Base-by-base conservation (phyloP, 1,140 invertebrate genomes). In the Ceratosolen fusciceps region DNA sequence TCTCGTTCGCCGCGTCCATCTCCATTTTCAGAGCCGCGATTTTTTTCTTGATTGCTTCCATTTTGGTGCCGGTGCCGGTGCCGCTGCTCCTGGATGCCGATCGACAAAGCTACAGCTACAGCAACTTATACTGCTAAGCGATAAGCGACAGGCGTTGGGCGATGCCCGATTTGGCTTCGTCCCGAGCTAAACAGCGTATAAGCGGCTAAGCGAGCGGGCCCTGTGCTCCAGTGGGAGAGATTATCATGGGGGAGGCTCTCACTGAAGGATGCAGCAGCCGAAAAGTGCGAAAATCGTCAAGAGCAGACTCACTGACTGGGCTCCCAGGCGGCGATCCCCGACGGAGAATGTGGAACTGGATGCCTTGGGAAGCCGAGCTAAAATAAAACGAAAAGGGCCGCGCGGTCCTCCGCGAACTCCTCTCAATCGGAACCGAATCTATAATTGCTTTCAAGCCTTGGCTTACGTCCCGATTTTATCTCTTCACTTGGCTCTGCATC, bases 31-130 rank as follows among this genome's bases (percentile, higher is more conserved):
- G 92, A 82, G 94, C 92, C 89, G 95, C 93, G 92, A 96, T 96
- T 92, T 95, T 96, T 91, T 96, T 96, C 92, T 96, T 96, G 91
- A 96, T 96, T 87, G 94, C 94, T 91, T 96, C 95, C 95, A 96
- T 96, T 86, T 91, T 85, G 70, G 47, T 49, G 5, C 54, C n/a
- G 29, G 29, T 31, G 19, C 24, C 19, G 37, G 37, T 9, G 49
- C 5, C 2, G 9, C 21, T 19, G 24, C 34, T 72, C 21, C 56
- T 29, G 26, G 26, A 60, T n/a, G n/a, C 54, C 26, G 4, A 3
- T 7, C 19, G 2, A 3, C n/a, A 24, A 26, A 24, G 54, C 54
- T 26, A 19, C 52, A 4, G 19, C 8, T 54, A 8, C 54, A 16
- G 14, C 14, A 52, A 31, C 4, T n/a, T 37, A 16, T 37, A n/a